phyloP scores from a whole-genome alignment of 2,888 invertebrate species.

The Tenthredo scrophulariae region DNA sequence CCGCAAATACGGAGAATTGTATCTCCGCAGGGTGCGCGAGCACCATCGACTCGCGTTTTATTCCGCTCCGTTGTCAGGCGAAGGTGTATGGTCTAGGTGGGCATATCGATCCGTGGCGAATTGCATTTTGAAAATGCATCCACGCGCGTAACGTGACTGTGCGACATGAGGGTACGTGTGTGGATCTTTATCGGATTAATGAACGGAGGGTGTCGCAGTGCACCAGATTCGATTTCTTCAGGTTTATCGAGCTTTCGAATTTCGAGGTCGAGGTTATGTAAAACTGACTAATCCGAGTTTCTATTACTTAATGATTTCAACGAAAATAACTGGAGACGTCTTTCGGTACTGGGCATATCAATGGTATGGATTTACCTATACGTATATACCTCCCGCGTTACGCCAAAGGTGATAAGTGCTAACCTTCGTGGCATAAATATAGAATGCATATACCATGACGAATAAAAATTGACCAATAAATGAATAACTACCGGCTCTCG shows the following conservation, averaged over 20 bases:
- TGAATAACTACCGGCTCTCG: not conserved
- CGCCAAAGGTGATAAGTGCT: constrained; percentile 23
- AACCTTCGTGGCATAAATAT: constrained; percentile 12
- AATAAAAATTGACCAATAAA: not conserved
- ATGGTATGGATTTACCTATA: not conserved
- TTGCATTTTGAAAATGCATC: not conserved
- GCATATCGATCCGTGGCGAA: constrained; percentile 2
- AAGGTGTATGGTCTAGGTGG: not conserved
- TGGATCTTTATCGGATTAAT: not conserved
- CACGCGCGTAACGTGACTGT: not conserved
- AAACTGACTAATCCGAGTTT: not conserved
- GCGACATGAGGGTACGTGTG: not conserved
- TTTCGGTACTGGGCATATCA: not conserved
- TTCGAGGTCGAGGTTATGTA: constrained; percentile 26
- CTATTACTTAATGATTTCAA: not conserved
- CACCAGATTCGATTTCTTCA: not conserved
- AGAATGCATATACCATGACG: not conserved
- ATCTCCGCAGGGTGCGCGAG: constrained; percentile 44
- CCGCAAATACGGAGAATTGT: constrained; percentile 4
- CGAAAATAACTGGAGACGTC: not conserved
- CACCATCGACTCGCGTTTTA: constrained; percentile 8
- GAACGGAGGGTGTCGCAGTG: not conserved
- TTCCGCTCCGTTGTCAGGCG: not conserved
- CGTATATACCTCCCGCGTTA: not conserved
- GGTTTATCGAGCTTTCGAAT: constrained; percentile 30